Evolutionary conservation across 1,140 invertebrate species (phyloP).

Genomic region (Ladona fulva): DNA sequence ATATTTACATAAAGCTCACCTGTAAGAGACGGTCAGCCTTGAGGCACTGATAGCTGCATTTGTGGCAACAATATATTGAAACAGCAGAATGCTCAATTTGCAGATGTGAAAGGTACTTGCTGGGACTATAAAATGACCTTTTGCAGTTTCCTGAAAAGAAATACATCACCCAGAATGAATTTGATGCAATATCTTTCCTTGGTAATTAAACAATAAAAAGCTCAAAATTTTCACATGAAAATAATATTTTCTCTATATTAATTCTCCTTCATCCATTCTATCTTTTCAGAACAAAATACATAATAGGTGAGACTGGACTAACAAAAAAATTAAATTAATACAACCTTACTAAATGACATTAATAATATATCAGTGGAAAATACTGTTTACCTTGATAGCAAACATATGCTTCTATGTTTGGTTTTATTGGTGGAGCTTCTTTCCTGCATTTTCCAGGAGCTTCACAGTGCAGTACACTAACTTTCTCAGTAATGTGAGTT

Average conservation of each 20-base stretch:
- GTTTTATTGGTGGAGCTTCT: background rate
- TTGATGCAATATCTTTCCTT: too few species aligned
- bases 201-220: too few species aligned
- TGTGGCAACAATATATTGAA: constrained; percentile 12
- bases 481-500: constrained; percentile 12
- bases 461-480: constrained; percentile 12
- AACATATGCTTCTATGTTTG: background rate
- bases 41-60: background rate
- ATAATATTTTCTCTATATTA: too few species aligned
- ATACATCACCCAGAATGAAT: too few species aligned
- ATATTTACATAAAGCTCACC: constrained; percentile 21
- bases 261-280: too few species aligned
- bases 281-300: too few species aligned
- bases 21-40: constrained; percentile 22
- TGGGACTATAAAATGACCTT: constrained; percentile 15
- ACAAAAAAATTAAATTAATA: too few species aligned
- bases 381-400: background rate
- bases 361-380: too few species aligned
- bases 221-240: too few species aligned
- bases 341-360: too few species aligned
- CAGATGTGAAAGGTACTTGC: background rate
- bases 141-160: constrained; percentile 20
- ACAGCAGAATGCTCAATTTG: constrained; percentile 21
- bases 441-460: background rate
- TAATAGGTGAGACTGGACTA: too few species aligned